A percentile compares a stretch with the other conserved stretches of the same genome.
Conservation (phyloP, 1,140 invertebrate species). For the Drosophila quadrilineata region DNA sequence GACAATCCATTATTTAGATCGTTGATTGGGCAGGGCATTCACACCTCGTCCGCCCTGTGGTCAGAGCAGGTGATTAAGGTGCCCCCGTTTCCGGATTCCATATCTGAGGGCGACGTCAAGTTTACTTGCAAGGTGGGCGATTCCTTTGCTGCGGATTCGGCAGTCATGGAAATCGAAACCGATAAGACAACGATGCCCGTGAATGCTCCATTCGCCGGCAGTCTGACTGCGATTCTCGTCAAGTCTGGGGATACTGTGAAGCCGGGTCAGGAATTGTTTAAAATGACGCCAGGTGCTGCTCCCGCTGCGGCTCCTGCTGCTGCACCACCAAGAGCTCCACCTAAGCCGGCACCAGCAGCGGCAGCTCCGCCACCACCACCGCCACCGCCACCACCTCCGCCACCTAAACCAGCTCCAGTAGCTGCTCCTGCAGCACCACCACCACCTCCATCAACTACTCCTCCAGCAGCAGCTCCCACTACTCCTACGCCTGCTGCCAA, state of each 20-base stretch:
- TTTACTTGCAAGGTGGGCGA: constrained; percentile 93
- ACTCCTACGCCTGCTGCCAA: constrained; percentile 87
- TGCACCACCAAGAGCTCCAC: constrained; percentile 72
- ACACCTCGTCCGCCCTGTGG: constrained; percentile 71
- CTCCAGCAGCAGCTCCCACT: constrained; percentile 85
- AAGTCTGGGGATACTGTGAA: constrained; percentile 95
- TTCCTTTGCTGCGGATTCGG: constrained; percentile 94
- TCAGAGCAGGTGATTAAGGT: constrained; percentile 86
- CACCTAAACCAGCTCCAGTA: constrained; percentile 82
- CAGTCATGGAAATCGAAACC: constrained; percentile 98
- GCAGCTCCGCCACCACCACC: constrained; percentile 64
- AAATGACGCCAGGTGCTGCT: constrained; percentile 85
- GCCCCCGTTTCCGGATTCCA: constrained; percentile 97
- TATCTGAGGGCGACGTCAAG: constrained; percentile 98
- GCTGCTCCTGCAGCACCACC: constrained; percentile 54
- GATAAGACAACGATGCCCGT: constrained; percentile 98
- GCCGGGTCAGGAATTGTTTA: constrained; percentile 92
- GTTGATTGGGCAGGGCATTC: constrained; percentile 39
- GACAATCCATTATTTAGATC: not conserved
- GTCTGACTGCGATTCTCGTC: constrained; percentile 92
- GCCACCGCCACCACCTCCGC: constrained; percentile 80
- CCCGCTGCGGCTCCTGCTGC: constrained; percentile 62
- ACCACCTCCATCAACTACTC: constrained; percentile 84
- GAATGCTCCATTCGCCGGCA: constrained; percentile 91
- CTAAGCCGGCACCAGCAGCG: constrained; percentile 77